Evolutionary conservation across 2,113 vertebrate genomes (phyloP).

Genomic region (Tupaia tana): DNA sequence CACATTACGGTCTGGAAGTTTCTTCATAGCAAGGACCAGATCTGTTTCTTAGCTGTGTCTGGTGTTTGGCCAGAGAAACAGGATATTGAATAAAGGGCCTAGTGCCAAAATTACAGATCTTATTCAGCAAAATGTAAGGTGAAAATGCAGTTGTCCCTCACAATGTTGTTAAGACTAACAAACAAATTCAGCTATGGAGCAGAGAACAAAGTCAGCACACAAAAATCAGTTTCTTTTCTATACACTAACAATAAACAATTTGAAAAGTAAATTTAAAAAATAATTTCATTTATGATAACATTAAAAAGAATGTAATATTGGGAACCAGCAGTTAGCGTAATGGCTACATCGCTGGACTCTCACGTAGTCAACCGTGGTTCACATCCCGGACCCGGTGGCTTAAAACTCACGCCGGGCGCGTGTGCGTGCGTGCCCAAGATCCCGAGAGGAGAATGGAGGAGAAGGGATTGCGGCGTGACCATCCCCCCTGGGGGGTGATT

Average conservation of each 20-base stretch:
- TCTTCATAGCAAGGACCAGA: neutral
- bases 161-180: neutral
- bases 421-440: too few relatives aligned
- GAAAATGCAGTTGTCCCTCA: neutral
- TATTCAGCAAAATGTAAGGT: neutral
- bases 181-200: neutral
- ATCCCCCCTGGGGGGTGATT: too few relatives aligned
- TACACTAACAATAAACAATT: neutral
- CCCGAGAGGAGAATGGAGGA: too few relatives aligned
- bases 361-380: too few relatives aligned
- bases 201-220: neutral
- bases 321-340: too few relatives aligned
- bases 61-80: neutral
- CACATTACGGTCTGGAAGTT: neutral
- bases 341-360: too few relatives aligned
- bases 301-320: neutral
- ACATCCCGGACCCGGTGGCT: too few relatives aligned
- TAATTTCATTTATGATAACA: neutral
- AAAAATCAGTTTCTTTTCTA: neutral
- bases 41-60: neutral
- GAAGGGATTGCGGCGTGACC: too few relatives aligned
- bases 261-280: neutral
- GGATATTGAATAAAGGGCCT: neutral
- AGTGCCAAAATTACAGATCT: neutral
- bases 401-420: too few relatives aligned